Percentiles rank a stretch among this genome's conserved stretches.
phyloP scores from a whole-genome alignment of 2,113 vertebrate genomes.

The Pitta sordida region DNA sequence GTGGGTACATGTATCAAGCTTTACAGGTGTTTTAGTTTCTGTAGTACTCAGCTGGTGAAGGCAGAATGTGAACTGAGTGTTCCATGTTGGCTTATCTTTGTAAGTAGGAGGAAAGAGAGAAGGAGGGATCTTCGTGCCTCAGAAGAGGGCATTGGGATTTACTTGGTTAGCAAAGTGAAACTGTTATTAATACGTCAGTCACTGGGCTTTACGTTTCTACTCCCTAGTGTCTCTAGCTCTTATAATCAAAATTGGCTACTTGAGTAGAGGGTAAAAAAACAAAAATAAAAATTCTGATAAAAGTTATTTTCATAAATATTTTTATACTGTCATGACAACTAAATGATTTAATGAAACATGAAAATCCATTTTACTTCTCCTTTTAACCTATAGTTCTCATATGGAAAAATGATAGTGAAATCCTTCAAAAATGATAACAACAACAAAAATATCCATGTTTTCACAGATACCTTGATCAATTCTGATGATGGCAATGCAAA shows the following conservation, averaged over 20 bases:
- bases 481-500: background rate
- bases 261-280: fast-evolving
- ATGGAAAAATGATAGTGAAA: background rate
- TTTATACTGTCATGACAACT: background rate
- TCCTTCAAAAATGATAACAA: background rate
- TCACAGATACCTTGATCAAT: background rate
- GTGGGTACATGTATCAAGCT: background rate
- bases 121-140: background rate
- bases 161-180: background rate
- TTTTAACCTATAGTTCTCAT: background rate
- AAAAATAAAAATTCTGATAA: too few relatives aligned
- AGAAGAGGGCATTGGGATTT: background rate
- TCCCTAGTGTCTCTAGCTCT: background rate
- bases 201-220: background rate
- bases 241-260: background rate
- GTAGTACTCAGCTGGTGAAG: background rate
- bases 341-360: background rate
- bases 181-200: background rate
- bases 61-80: background rate
- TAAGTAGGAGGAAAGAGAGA: background rate
- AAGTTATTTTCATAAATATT: background rate
- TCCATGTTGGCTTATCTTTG: fast-evolving
- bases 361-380: background rate
- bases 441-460: background rate
- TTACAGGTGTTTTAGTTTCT: background rate